Conservation (phyloP, 1,140 invertebrate genomes). For the Panulirus ornatus region DNA sequence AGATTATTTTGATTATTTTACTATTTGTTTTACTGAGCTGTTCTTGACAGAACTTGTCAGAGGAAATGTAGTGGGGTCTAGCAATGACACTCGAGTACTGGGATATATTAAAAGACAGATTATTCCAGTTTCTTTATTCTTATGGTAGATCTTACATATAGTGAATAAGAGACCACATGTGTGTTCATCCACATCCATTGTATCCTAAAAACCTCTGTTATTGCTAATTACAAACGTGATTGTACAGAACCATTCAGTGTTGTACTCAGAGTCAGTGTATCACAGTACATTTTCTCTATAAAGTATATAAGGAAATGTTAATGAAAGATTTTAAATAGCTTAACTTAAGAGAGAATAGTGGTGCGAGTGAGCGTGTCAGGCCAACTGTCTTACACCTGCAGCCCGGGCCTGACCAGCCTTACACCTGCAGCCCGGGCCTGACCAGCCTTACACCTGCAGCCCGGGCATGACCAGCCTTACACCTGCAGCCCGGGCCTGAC, state of each 20-base stretch:
- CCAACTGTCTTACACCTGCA: too few species aligned
- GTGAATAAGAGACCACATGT: constrained; percentile 15
- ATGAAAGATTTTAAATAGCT: constrained; percentile 38
- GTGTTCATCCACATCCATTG: neutral
- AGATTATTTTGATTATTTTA: too few species aligned
- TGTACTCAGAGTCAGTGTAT: constrained; percentile 52
- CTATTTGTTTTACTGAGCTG: too few species aligned
- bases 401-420: too few species aligned
- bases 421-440: too few species aligned
- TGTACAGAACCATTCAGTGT: constrained; percentile 46
- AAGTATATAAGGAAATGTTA: constrained; percentile 17
- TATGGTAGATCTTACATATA: neutral
- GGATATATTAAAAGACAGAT: too few species aligned
- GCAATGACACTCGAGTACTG: too few species aligned
- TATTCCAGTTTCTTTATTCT: constrained; percentile 9
- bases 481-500: too few species aligned
- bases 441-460: too few species aligned
- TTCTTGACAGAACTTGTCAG: too few species aligned
- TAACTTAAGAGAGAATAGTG: constrained; percentile 29
- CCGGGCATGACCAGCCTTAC: too few species aligned
- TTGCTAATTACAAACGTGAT: constrained; percentile 46
- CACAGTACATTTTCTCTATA: constrained; percentile 34
- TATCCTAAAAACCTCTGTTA: neutral
- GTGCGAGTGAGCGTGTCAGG: neutral
- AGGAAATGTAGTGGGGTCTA: too few species aligned